Conservation (phyloP, 2,888 invertebrate species). For the Parnassius apollo region DNA sequence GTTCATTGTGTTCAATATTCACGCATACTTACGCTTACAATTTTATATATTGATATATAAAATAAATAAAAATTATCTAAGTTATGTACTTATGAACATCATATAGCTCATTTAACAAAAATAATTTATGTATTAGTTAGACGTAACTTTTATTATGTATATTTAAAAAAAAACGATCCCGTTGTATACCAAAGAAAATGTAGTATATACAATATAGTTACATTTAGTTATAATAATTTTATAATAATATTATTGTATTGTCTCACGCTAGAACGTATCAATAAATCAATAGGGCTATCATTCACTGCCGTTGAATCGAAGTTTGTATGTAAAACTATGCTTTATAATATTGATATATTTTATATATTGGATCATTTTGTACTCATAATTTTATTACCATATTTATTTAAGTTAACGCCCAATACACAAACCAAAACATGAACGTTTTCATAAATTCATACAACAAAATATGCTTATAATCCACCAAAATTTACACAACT, state of each 20-base stretch:
- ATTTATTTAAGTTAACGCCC: not conserved
- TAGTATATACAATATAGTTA: slow-evolving; percentile 32
- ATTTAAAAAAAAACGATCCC: slow-evolving; percentile 36
- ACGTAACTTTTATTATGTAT: slow-evolving; percentile 31
- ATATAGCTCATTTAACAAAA: slow-evolving; percentile 23
- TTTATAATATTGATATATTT: slow-evolving; percentile 37
- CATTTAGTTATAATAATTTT: slow-evolving; percentile 31
- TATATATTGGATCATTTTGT: slow-evolving; percentile 32
- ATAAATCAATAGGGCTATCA: slow-evolving; percentile 30
- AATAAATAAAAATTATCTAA: not conserved
- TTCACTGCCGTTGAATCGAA: slow-evolving; percentile 56
- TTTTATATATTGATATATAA: slow-evolving; percentile 9
- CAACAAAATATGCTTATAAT: slow-evolving; percentile 9
- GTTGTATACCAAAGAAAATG: slow-evolving; percentile 67
- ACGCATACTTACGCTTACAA: slow-evolving; percentile 18
- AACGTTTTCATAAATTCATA: not conserved
- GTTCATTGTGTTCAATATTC: slow-evolving; percentile 4
- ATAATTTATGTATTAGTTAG: slow-evolving; percentile 24
- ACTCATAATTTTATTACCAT: slow-evolving; percentile 13
- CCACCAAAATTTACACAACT: not conserved
- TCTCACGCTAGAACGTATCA: slow-evolving; percentile 24
- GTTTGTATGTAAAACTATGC: slow-evolving; percentile 33
- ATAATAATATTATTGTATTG: slow-evolving; percentile 27
- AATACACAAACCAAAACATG: not conserved
- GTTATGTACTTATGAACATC: slow-evolving; percentile 28